phyloP scores from a whole-genome alignment of 2,797 vertebrate genomes.

The Rhabdomys pumilio region DNA sequence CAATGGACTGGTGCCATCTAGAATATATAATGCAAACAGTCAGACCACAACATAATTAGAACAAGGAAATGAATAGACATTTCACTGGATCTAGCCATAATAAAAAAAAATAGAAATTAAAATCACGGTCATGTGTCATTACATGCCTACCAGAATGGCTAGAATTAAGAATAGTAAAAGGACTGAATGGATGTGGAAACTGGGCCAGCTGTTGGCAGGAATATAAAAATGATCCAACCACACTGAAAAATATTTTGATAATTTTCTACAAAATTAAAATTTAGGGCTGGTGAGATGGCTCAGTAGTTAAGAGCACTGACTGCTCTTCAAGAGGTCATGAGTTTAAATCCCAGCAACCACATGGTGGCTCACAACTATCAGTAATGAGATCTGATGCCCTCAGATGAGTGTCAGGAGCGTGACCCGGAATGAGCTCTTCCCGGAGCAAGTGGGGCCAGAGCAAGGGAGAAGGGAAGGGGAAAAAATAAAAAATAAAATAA shows the following conservation, averaged over 20 bases:
- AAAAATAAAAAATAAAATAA: too few relatives aligned
- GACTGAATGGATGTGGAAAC: background rate
- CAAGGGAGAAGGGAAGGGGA: too few relatives aligned
- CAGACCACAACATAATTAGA: background rate
- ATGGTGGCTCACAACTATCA: too few relatives aligned
- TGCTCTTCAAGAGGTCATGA: too few relatives aligned
- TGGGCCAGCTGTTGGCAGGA: background rate
- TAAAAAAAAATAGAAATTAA: background rate
- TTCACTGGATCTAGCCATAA: background rate
- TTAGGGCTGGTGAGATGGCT: background rate
- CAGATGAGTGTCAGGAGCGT: too few relatives aligned
- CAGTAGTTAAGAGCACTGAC: too few relatives aligned
- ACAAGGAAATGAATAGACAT: background rate
- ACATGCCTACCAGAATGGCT: background rate
- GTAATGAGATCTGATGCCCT: too few relatives aligned
- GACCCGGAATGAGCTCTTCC: too few relatives aligned
- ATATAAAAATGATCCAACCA: background rate
- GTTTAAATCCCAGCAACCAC: too few relatives aligned
- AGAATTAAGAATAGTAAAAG: conserved; percentile 32
- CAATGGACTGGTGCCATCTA: background rate
- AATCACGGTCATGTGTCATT: background rate
- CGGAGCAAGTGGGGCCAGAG: too few relatives aligned
- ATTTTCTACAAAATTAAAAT: conserved; percentile 44
- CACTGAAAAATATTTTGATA: conserved; percentile 12
- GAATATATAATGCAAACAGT: background rate